Evolutionary conservation across 2,888 invertebrate species (phyloP), one percentile per base, ranked within the genome.

Genomic region (Melinaea menophilus): DNA sequence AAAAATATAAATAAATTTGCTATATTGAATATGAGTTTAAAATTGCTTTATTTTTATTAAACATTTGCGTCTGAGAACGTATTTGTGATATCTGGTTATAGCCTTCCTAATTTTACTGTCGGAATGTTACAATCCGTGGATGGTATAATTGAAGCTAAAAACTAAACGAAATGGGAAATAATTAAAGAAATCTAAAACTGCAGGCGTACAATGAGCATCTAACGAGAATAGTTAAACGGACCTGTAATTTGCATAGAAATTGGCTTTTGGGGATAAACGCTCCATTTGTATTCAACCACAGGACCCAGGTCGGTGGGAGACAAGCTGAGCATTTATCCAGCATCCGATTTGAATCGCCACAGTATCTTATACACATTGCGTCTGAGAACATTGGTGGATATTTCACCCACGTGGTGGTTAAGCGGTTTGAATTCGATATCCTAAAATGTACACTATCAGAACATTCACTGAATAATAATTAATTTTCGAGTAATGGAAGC

Each of bases 241-340:
- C 83, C 85, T 82, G 84, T 82, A 84, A 90, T 90, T 90, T 88
- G 81, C 90, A 90, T 90, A 89, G 90, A 90, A 87, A 90, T 90
- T 90, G 89, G 89, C 89, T 90, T 86, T 83, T 80, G 80, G 86
- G 88, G 88, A 88, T 90, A 90, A 90, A 89, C 84, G 88, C 77
- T 86, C 86, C 88, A 90, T 90, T 90, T 90, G 90, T 90, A 90
- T 90, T 90, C 90, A 85, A 87, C 88, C 88, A 82, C 80, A 80
- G 83, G 81, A 80, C 76, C 84, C 81, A 78, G 76, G 84, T 84
- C 85, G 81, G 84, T 84, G 82, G 85, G 81, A 80, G 80, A 81
- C 76, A 51, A 51, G 51, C 51, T 51, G 79, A 84, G 78, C 83
- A 85, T 88, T 89, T 88, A 88, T 88, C 84, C 83, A 84, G 85